Percentiles rank a stretch among this genome's conserved stretches.
phyloP scores from a whole-genome alignment of 2,888 invertebrate species.

The Hedychridium roseum region DNA sequence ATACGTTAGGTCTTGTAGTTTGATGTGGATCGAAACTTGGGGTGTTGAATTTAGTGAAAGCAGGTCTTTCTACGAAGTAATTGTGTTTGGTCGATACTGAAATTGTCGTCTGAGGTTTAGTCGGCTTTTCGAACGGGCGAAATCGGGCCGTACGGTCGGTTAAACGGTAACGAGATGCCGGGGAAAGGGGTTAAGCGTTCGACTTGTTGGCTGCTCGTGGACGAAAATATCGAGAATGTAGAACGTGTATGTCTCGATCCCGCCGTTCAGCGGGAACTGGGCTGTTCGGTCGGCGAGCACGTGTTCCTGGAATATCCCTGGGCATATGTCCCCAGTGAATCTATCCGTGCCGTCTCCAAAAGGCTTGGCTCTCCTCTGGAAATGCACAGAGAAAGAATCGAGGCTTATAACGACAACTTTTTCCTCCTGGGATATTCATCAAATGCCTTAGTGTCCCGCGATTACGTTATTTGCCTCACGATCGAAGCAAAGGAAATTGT shows the following conservation, averaged over 20 bases:
- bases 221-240: conserved; percentile 47
- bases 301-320: conserved; percentile 59
- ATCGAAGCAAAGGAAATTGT: conserved; percentile 65
- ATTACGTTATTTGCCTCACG: conserved; percentile 74
- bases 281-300: conserved; percentile 47
- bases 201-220: conserved; percentile 40
- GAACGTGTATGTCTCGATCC: conserved; percentile 40
- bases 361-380: conserved; percentile 37
- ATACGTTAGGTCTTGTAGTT: too few relatives aligned
- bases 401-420: conserved; percentile 27
- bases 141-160: neutral
- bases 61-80: conserved; percentile 4
- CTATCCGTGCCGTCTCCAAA: conserved; percentile 26
- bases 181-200: conserved; percentile 32
- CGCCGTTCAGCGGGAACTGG: conserved; percentile 41
- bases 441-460: conserved; percentile 69
- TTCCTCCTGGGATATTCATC: conserved; percentile 74
- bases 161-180: conserved; percentile 30
- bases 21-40: too few relatives aligned
- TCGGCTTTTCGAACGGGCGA: neutral
- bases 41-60: too few relatives aligned
- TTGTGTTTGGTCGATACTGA: conserved; percentile 33
- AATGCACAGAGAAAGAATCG: conserved; percentile 30
- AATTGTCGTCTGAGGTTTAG: neutral
- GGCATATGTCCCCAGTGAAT: conserved; percentile 45